A percentile compares a stretch with the other conserved stretches of the same genome.
Evolutionary conservation across 2,888 invertebrate genomes (phyloP).

Genomic region (Eretmocerus hayati): DNA sequence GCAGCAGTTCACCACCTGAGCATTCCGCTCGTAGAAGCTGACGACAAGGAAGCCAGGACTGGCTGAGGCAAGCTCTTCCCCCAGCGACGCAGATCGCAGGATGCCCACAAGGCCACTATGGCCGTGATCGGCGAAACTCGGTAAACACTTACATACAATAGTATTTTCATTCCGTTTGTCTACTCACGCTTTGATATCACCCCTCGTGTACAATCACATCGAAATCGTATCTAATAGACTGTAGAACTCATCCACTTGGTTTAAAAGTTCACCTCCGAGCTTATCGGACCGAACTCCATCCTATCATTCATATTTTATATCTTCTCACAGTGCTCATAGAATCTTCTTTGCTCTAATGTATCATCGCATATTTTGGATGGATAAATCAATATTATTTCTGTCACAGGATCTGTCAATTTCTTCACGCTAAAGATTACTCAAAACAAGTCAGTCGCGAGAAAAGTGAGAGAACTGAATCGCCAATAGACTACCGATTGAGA

Average conservation of each 20-base stretch:
- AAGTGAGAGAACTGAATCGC: conserved; percentile 24
- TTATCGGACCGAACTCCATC: too few species aligned
- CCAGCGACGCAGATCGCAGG: conserved; percentile 2
- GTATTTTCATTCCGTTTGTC: too few species aligned
- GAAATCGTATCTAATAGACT: too few species aligned
- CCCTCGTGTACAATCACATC: too few species aligned
- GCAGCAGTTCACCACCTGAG: conserved; percentile 12
- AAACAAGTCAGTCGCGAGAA: conserved; percentile 29
- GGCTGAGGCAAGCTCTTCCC: not conserved
- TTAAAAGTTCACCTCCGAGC: too few species aligned
- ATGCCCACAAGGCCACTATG: conserved; percentile 33
- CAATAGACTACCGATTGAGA: conserved; percentile 22
- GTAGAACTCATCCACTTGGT: too few species aligned
- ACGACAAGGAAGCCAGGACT: not conserved
- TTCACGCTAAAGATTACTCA: conserved; percentile 34
- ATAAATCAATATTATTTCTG: not conserved
- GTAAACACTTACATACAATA: too few species aligned
- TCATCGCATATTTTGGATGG: conserved; percentile 1
- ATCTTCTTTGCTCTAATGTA: not conserved
- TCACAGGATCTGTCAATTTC: conserved; percentile 31
- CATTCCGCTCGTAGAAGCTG: conserved; percentile 1
- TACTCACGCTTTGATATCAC: too few species aligned
- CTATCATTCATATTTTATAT: too few species aligned
- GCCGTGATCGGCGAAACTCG: conserved; percentile 43
- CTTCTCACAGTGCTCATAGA: too few species aligned